Evolutionary conservation across 1,140 invertebrate genomes (phyloP).

Genomic region (Caenorhabditis brenneri): DNA sequence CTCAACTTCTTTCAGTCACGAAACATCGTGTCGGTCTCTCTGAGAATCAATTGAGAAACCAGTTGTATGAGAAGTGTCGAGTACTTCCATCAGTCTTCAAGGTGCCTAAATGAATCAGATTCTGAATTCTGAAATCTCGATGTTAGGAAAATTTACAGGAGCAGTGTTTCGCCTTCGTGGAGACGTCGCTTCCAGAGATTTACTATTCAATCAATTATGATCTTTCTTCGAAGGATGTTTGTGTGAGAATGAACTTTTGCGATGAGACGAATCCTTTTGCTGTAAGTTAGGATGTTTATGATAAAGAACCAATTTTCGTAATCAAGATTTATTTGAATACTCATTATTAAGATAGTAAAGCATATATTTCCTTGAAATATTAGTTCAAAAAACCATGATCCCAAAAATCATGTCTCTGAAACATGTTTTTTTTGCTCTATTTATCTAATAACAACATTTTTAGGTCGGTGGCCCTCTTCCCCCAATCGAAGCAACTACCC

Average conservation of each 20-base stretch:
- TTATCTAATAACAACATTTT: too few species aligned
- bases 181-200: conserved; percentile 57
- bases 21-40: conserved; percentile 58
- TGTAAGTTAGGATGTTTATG: too few species aligned
- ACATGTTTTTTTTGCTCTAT: too few species aligned
- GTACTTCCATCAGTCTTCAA: conserved; percentile 54
- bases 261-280: conserved; percentile 55
- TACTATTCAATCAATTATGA: conserved; percentile 59
- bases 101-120: conserved; percentile 24
- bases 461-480: neutral
- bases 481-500: neutral
- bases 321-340: too few species aligned
- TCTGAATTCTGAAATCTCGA: conserved; percentile 1
- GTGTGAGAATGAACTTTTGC: conserved; percentile 57
- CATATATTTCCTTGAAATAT: too few species aligned
- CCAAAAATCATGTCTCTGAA: too few species aligned
- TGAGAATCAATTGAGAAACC: conserved; percentile 54
- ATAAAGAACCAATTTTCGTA: too few species aligned
- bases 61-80: conserved; percentile 55
- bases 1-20: conserved; percentile 56
- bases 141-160: conserved; percentile 49
- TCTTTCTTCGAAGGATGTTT: conserved; percentile 55
- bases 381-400: too few species aligned
- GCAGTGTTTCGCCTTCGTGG: conserved; percentile 58
- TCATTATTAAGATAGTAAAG: too few species aligned